phyloP scores from a whole-genome alignment of 1,140 invertebrate species.

The Agraylea sexmaculata region DNA sequence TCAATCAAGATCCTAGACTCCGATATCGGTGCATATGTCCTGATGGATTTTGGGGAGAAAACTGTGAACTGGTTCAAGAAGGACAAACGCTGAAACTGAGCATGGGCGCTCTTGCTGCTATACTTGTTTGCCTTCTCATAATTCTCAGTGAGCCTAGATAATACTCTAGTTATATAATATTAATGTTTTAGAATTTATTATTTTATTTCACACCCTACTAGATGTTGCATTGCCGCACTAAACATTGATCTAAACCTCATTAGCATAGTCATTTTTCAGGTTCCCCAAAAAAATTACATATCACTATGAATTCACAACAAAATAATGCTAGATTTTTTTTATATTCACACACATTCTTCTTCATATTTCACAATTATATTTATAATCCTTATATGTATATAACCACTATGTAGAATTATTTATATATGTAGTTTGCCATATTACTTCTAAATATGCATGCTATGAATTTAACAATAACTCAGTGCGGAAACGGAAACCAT shows the following conservation, averaged over 20 bases:
- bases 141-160: constrained; percentile 78
- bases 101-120: constrained; percentile 86
- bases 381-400: constrained; percentile 6
- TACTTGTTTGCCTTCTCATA: constrained; percentile 85
- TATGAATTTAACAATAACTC: constrained; percentile 12
- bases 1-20: constrained; percentile 75
- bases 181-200: background rate
- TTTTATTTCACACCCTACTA: too few relatives aligned
- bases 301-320: too few relatives aligned
- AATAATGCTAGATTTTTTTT: background rate
- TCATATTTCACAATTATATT: background rate
- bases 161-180: constrained; percentile 1
- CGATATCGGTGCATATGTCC: constrained; percentile 77
- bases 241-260: background rate
- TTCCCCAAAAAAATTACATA: constrained; percentile 5
- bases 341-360: background rate
- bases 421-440: background rate
- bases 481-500: constrained; percentile 16
- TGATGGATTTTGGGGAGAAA: constrained; percentile 83
- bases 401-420: too few relatives aligned
- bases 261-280: constrained; percentile 2
- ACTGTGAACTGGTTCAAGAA: constrained; percentile 87
- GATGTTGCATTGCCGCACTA: background rate
- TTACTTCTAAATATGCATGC: background rate
- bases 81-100: constrained; percentile 85